Conservation (phyloP, 2,113 vertebrate genomes). For the Microtus oregoni region DNA sequence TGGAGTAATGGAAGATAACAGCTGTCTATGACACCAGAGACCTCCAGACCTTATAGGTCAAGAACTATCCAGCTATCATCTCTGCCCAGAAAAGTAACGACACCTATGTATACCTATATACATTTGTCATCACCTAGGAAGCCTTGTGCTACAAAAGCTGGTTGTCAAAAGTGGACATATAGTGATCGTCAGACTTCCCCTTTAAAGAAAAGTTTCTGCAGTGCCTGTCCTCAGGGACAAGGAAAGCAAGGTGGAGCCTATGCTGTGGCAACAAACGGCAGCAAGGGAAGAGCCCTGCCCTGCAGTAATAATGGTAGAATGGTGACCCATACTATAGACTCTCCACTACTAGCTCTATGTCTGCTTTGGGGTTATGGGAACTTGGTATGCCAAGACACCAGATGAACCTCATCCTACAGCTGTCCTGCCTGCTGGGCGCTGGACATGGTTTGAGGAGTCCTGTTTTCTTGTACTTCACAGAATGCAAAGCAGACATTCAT, state of each 20-base stretch:
- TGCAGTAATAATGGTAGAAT: not conserved
- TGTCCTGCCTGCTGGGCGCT: not conserved
- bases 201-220: not conserved
- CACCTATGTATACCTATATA: not conserved
- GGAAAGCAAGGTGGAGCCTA: not conserved
- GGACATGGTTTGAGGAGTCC: not conserved
- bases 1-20: too few species aligned
- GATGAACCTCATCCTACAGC: not conserved
- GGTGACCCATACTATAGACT: too few species aligned
- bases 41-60: not conserved
- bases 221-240: not conserved
- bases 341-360: too few species aligned
- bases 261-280: not conserved
- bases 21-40: not conserved
- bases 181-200: not conserved
- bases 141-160: not conserved
- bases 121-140: not conserved
- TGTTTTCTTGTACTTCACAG: not conserved
- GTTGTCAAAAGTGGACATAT: not conserved
- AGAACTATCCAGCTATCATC: not conserved
- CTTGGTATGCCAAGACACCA: not conserved
- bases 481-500: not conserved
- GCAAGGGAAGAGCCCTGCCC: not conserved
- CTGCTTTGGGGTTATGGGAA: not conserved
- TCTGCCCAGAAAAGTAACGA: not conserved